These are phyloP conservation scores for Campylorhamphus procurvoides DNA, from an alignment of 2,113 vertebrate species.

Conservation along the genomic window DNA sequence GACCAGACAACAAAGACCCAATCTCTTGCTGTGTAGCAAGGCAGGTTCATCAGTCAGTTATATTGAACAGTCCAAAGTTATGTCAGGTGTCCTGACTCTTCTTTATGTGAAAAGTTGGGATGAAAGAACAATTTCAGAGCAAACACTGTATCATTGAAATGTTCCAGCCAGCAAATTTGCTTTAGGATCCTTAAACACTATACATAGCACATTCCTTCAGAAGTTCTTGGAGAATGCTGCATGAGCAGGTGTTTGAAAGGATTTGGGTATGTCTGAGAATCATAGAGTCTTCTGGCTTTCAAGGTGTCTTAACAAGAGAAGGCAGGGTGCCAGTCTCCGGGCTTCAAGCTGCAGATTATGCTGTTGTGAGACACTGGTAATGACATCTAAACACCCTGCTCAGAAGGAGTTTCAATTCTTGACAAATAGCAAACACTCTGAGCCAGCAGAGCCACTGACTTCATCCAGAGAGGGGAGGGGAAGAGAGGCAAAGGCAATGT, in stretches of 20 bases:
- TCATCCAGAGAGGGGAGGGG: slow-evolving; percentile 33
- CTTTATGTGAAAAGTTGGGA: not conserved
- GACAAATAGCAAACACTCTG: not conserved
- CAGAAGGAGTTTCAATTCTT: not conserved
- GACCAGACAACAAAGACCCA: not conserved
- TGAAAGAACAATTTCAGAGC: not conserved
- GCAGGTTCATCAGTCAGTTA: not conserved
- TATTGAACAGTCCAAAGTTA: not conserved
- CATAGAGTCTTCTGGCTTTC: not conserved
- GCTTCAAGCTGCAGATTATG: not conserved
- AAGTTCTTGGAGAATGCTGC: not conserved
- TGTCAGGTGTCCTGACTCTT: not conserved
- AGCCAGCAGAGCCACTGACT: slow-evolving; percentile 28
- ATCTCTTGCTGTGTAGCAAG: not conserved
- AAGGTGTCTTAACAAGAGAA: not conserved
- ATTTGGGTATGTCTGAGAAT: not conserved
- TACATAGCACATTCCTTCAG: not conserved
- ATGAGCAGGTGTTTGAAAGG: not conserved
- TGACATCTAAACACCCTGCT: not conserved
- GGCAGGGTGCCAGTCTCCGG: not conserved
- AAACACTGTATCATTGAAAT: not conserved
- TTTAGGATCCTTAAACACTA: not conserved
- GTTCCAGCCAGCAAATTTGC: not conserved
- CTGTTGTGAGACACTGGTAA: not conserved
- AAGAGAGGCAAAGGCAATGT: slow-evolving; percentile 59